Conservation (phyloP, 2,888 invertebrate species). For the Amblyjoppa fuscipennis region DNA sequence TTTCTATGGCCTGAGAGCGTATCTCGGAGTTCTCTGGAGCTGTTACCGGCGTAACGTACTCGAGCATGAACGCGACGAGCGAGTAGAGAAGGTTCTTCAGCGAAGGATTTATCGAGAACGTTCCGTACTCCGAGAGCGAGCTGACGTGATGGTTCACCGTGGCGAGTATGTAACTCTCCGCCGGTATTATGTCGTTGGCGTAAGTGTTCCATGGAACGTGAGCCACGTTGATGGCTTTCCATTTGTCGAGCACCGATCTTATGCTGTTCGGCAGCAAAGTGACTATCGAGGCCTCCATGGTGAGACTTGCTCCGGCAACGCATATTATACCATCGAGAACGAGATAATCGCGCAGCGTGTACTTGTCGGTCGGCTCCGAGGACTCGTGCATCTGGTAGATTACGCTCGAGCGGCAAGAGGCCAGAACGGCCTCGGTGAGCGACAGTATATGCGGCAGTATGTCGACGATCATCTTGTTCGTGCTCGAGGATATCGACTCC, state of each 20-base stretch:
- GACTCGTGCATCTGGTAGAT: constrained; percentile 85
- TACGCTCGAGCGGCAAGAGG: constrained; percentile 84
- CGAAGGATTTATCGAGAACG: constrained; percentile 88
- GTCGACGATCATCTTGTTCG: constrained; percentile 86
- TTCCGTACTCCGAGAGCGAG: constrained; percentile 87
- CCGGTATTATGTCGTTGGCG: constrained; percentile 92
- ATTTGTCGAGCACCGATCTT: constrained; percentile 88
- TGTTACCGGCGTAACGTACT: constrained; percentile 86
- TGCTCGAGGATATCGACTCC: constrained; percentile 75
- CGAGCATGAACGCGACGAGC: constrained; percentile 89
- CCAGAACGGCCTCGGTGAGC: constrained; percentile 88
- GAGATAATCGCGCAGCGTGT: constrained; percentile 85
- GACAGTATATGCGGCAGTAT: constrained; percentile 89
- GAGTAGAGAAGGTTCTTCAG: constrained; percentile 89
- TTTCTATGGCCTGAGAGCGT: constrained; percentile 88
- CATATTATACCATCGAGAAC: constrained; percentile 83
- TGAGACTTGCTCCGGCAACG: constrained; percentile 85
- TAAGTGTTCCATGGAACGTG: constrained; percentile 89
- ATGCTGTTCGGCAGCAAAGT: constrained; percentile 87
- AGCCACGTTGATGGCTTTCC: constrained; percentile 87
- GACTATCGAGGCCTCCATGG: constrained; percentile 86
- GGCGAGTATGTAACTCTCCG: constrained; percentile 93
- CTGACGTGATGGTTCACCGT: constrained; percentile 90
- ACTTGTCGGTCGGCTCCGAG: constrained; percentile 83
- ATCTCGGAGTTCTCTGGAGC: constrained; percentile 89